These are phyloP conservation scores for Sebastes itinus DNA, from an alignment of 2,797 vertebrate species.

Conservation along the genomic window DNA sequence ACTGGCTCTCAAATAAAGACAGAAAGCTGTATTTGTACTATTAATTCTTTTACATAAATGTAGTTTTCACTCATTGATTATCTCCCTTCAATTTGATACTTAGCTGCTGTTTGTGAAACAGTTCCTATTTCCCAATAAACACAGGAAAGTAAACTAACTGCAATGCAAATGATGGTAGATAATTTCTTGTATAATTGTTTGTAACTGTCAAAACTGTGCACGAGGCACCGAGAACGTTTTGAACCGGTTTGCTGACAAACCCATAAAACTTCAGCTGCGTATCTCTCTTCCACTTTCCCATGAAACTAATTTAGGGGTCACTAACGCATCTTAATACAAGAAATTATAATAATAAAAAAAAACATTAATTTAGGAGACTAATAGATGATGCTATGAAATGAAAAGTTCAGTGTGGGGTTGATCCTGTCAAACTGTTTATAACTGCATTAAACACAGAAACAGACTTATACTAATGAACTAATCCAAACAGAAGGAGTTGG, in stretches of 20 bases:
- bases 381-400: background rate
- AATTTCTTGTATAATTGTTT: background rate
- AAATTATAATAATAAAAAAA: background rate
- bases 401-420: background rate
- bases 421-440: background rate
- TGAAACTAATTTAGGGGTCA: constrained; percentile 4
- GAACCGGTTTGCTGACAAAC: constrained; percentile 1
- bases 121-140: background rate
- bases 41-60: background rate
- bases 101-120: background rate
- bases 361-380: background rate
- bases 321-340: background rate
- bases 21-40: background rate
- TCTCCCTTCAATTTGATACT: background rate
- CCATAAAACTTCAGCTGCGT: constrained; percentile 18
- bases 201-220: constrained; percentile 5
- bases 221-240: constrained; percentile 2
- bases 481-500: constrained; percentile 6
- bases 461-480: background rate
- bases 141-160: background rate
- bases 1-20: background rate
- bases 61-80: background rate
- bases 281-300: constrained; percentile 40
- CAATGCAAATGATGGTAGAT: background rate
- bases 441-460: background rate